phyloP scores from a whole-genome alignment of 2,888 invertebrate species.

The Terebella lapidaria region DNA sequence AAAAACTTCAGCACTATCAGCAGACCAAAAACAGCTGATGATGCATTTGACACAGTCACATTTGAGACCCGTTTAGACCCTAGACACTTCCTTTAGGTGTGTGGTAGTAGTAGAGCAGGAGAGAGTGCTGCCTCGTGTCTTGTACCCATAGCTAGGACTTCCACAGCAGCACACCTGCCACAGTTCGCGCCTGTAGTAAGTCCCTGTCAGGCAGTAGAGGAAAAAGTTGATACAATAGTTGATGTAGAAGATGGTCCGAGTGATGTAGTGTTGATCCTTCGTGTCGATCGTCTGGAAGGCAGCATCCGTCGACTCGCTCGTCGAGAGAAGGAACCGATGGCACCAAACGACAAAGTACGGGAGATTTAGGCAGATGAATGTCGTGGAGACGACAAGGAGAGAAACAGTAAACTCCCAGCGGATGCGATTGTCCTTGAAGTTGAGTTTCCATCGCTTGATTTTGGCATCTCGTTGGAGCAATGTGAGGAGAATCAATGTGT shows the following conservation, averaged over 20 bases:
- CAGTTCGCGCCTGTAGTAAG: conserved; percentile 41
- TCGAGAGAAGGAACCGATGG: conserved; percentile 8
- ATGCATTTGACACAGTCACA: too few relatives aligned
- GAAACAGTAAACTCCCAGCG: conserved; percentile 41
- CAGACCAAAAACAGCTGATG: too few relatives aligned
- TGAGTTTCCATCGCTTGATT: conserved; percentile 2
- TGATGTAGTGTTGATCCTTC: conserved; percentile 24
- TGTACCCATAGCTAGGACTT: background rate
- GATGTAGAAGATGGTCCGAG: conserved; percentile 37
- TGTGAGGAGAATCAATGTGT: conserved; percentile 38
- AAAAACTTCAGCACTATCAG: too few relatives aligned
- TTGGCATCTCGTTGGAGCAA: conserved; percentile 32
- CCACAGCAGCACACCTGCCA: background rate
- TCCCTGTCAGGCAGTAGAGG: conserved; percentile 41
- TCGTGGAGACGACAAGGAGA: conserved; percentile 42
- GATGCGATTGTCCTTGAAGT: conserved; percentile 13
- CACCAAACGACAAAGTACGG: conserved; percentile 45
- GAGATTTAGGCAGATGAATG: conserved; percentile 43
- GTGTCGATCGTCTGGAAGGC: background rate
- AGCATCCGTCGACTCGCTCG: background rate
- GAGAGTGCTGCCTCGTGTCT: background rate
- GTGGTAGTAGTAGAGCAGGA: background rate
- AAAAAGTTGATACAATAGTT: conserved; percentile 47
- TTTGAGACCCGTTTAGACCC: too few relatives aligned
- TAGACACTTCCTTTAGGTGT: background rate